These are phyloP conservation scores for Physella acuta DNA, from an alignment of 1,140 invertebrate genomes.

Conservation along the genomic window DNA sequence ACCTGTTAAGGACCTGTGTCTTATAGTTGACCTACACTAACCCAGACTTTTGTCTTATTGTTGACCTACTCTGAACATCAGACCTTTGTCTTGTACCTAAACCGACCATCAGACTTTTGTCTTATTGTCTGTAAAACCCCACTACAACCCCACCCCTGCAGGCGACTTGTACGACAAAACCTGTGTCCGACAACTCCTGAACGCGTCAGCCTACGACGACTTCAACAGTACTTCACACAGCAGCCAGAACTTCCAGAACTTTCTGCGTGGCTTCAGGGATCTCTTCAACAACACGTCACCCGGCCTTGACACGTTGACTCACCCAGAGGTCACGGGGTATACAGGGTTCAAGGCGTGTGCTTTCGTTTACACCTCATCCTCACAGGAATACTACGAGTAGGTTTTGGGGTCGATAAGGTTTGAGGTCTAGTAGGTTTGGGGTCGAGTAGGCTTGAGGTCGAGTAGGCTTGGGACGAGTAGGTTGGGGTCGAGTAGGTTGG, in stretches of 20 bases:
- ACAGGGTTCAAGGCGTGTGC: background rate
- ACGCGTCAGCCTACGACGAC: conserved; percentile 5
- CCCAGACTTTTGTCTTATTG: no score
- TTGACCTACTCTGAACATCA: no score
- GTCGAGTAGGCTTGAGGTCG: no score
- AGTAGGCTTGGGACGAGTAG: no score
- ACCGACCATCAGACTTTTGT: no score
- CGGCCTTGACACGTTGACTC: background rate
- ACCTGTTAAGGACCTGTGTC: no score
- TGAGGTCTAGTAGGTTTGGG: no score
- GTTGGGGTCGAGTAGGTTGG: no score
- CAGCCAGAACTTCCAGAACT: background rate
- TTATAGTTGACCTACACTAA: no score
- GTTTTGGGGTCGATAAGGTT: no score
- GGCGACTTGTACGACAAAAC: conserved; percentile 1
- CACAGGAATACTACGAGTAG: conserved; percentile 16
- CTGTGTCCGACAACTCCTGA: conserved; percentile 4
- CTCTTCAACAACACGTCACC: background rate
- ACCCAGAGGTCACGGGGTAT: background rate
- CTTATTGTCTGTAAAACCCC: no score
- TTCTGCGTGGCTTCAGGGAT: background rate
- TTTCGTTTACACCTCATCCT: conserved; percentile 2
- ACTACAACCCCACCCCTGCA: background rate
- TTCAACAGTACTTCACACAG: background rate
- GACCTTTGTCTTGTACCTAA: no score